These are phyloP conservation scores for Reticulitermes lucifugus DNA, from an alignment of 2,888 invertebrate species.

Conservation along the genomic window DNA sequence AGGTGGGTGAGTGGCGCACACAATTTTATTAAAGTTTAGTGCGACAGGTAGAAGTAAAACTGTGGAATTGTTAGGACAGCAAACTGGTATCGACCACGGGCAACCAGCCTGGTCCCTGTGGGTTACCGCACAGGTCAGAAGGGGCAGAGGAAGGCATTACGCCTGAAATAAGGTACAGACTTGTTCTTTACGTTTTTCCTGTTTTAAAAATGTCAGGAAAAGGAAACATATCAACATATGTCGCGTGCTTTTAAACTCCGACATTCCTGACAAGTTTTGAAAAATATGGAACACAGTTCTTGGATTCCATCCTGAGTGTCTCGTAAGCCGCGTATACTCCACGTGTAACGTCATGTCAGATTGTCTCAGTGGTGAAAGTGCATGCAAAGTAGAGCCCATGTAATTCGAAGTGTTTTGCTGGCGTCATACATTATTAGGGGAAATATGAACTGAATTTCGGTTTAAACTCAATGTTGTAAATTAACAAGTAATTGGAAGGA, in stretches of 20 bases:
- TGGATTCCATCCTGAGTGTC: neutral
- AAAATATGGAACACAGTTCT: slow-evolving; percentile 14
- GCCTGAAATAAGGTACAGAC: neutral
- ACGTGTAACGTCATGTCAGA: too few relatives aligned
- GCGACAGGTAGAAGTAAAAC: slow-evolving; percentile 65
- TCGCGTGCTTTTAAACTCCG: neutral
- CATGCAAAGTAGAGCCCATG: too few relatives aligned
- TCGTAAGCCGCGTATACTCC: neutral
- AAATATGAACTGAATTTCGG: too few relatives aligned
- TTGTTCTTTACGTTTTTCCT: neutral
- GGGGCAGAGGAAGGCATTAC: neutral
- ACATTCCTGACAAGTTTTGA: slow-evolving; percentile 12
- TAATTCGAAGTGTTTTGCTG: too few relatives aligned
- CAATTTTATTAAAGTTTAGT: slow-evolving; percentile 66
- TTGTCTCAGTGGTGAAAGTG: too few relatives aligned
- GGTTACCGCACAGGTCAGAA: slow-evolving; percentile 12
- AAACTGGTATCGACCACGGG: slow-evolving; percentile 63
- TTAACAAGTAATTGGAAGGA: too few relatives aligned
- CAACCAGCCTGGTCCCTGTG: slow-evolving; percentile 29
- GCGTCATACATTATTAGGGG: too few relatives aligned
- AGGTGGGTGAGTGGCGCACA: slow-evolving; percentile 54
- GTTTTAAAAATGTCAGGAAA: neutral
- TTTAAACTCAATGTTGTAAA: too few relatives aligned
- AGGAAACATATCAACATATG: slow-evolving; percentile 4
- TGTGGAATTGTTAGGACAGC: slow-evolving; percentile 65